phyloP scores from a whole-genome alignment of 2,113 vertebrate species.

The Eleginops maclovinus region DNA sequence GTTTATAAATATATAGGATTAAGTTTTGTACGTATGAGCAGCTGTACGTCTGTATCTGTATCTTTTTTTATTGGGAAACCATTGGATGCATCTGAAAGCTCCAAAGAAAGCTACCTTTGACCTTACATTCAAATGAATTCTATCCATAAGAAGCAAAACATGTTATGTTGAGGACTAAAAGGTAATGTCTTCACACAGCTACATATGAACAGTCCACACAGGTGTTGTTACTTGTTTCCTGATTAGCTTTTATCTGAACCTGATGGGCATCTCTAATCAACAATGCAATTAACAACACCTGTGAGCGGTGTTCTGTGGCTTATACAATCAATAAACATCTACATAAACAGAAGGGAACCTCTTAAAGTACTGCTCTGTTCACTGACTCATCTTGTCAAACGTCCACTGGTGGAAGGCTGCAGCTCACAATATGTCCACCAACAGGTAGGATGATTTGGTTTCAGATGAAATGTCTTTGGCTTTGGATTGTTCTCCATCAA shows the following conservation, averaged over 20 bases:
- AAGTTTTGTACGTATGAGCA: too few relatives aligned
- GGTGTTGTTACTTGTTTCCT: neutral
- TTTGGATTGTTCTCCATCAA: too few relatives aligned
- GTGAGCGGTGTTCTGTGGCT: neutral
- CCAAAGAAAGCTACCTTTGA: neutral
- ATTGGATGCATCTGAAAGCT: neutral
- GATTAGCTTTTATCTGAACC: neutral
- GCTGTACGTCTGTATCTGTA: too few relatives aligned
- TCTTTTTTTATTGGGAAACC: neutral
- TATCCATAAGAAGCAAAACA: neutral
- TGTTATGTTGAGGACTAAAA: neutral
- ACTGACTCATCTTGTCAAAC: neutral
- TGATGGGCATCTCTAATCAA: neutral
- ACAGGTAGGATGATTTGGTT: too few relatives aligned
- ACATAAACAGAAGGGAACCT: neutral
- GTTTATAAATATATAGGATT: too few relatives aligned
- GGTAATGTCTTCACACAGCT: neutral
- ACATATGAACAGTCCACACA: too few relatives aligned
- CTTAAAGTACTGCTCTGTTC: neutral
- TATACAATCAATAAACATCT: neutral
- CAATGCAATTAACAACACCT: neutral
- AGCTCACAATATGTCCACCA: neutral
- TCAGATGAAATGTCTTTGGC: too few relatives aligned
- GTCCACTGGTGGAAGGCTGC: too few relatives aligned
- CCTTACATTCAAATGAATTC: neutral